Percentiles rank a stretch among this genome's conserved stretches.
phyloP scores from a whole-genome alignment of 2,888 invertebrate genomes.

The Polymixis flavicincta region DNA sequence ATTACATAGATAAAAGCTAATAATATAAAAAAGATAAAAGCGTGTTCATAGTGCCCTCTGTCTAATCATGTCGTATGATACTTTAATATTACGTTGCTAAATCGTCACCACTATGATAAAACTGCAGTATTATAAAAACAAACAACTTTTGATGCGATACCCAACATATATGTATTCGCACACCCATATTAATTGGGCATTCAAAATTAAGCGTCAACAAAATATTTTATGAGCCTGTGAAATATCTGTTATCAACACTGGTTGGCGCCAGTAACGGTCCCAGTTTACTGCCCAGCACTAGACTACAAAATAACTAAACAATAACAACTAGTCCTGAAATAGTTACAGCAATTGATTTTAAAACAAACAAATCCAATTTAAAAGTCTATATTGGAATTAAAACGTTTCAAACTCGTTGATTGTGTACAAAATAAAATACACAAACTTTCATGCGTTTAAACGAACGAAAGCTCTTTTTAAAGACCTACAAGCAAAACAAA shows the following conservation, averaged over 20 bases:
- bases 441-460: constrained; percentile 17
- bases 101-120: background rate
- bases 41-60: no score
- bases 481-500: constrained; percentile 56
- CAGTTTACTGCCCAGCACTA: constrained; percentile 40
- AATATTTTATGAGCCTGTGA: constrained; percentile 59
- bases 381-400: constrained; percentile 7
- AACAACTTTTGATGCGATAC: background rate
- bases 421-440: constrained; percentile 26
- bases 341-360: background rate
- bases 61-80: background rate
- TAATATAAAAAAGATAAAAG: no score
- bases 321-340: constrained; percentile 25
- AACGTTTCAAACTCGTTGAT: constrained; percentile 1
- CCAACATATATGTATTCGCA: constrained; percentile 20
- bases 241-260: constrained; percentile 35
- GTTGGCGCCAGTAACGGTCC: constrained; percentile 45
- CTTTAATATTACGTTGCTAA: background rate
- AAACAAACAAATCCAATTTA: constrained; percentile 16
- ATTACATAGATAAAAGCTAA: no score
- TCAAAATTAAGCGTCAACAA: constrained; percentile 46
- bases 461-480: constrained; percentile 41
- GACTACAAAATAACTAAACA: constrained; percentile 23
- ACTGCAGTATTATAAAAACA: background rate
- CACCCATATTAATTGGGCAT: constrained; percentile 44